phyloP scores from a whole-genome alignment of 2,797 vertebrate genomes.

The Syndactyla subalaris region DNA sequence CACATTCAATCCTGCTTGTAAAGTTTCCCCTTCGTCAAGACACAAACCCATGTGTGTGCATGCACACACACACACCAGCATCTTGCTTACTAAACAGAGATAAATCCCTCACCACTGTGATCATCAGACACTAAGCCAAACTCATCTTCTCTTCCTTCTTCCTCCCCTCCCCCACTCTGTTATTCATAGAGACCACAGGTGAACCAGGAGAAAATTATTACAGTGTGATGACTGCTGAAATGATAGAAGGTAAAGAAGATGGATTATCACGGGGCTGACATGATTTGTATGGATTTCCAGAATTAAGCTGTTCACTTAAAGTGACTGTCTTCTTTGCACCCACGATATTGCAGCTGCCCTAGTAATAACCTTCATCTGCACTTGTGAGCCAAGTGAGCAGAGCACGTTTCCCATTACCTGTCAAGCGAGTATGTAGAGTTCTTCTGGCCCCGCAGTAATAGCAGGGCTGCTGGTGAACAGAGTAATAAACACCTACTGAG shows the following conservation, averaged over 20 bases:
- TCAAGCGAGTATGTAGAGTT: slow-evolving; percentile 82
- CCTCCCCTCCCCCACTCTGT: neutral
- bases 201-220: slow-evolving; percentile 79
- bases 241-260: slow-evolving; percentile 81
- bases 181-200: slow-evolving; percentile 81
- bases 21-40: neutral
- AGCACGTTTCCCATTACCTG: slow-evolving; percentile 85
- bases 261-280: slow-evolving; percentile 79
- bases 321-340: slow-evolving; percentile 78
- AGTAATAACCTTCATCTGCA: slow-evolving; percentile 84
- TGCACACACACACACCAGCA: neutral
- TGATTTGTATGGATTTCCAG: slow-evolving; percentile 83
- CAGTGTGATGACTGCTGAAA: slow-evolving; percentile 78
- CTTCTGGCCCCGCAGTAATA: slow-evolving; percentile 82
- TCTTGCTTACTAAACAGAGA: slow-evolving; percentile 72
- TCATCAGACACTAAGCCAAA: slow-evolving; percentile 71
- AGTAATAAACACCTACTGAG: slow-evolving; percentile 87
- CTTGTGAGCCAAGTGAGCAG: slow-evolving; percentile 82
- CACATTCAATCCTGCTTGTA: neutral
- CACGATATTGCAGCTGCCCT: slow-evolving; percentile 74
- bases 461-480: slow-evolving; percentile 84
- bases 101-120: slow-evolving; percentile 64
- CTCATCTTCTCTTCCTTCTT: slow-evolving; percentile 64
- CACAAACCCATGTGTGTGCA: neutral
- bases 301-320: slow-evolving; percentile 83